phyloP scores from a whole-genome alignment of 2,113 vertebrate species.

The Heteronetta atricapilla region DNA sequence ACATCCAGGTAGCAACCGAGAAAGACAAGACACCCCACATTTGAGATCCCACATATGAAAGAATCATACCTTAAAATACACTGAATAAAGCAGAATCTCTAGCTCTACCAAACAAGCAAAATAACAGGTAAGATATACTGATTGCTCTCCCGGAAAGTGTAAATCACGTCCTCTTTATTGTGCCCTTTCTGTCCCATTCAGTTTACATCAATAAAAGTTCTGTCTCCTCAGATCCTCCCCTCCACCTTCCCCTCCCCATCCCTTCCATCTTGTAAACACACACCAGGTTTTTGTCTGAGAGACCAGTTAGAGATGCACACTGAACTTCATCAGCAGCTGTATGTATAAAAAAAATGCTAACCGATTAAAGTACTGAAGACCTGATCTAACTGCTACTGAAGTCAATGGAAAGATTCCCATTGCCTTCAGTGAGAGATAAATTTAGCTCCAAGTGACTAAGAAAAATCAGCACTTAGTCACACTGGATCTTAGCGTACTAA shows the following conservation, averaged over 20 bases:
- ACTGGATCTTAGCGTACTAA: neutral
- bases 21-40: neutral
- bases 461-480: constrained; percentile 15
- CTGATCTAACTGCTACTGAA: neutral
- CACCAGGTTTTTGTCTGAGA: neutral
- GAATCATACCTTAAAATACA: neutral
- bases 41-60: neutral
- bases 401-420: neutral
- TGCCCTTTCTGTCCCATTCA: neutral
- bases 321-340: neutral
- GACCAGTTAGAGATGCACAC: neutral
- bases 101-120: neutral
- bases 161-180: neutral
- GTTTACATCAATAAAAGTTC: neutral
- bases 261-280: neutral
- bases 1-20: neutral
- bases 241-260: neutral
- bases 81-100: neutral
- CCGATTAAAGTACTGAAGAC: neutral
- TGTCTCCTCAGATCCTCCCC: neutral
- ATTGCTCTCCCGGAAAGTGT: neutral
- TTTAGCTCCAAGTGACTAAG: neutral
- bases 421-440: neutral
- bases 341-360: neutral
- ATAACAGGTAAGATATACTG: neutral